Percentiles rank a stretch among this genome's conserved stretches.
phyloP scores from a whole-genome alignment of 2,888 invertebrate species.

The Amorpha juglandis region DNA sequence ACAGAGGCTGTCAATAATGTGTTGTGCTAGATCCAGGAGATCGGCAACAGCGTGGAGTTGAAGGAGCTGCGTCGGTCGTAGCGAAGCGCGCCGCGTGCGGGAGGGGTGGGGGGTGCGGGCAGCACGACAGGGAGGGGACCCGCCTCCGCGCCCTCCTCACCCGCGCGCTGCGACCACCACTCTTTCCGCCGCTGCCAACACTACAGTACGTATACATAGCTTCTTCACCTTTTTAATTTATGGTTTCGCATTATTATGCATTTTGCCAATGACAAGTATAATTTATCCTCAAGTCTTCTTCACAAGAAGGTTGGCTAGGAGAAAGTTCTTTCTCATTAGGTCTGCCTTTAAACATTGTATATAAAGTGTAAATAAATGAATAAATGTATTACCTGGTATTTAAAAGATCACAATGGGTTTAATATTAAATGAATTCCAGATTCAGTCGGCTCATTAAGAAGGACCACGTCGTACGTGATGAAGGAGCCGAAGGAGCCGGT shows the following conservation, averaged over 20 bases:
- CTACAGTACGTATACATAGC: slow-evolving; percentile 51
- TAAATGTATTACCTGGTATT: too few relatives aligned
- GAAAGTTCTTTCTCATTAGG: too few relatives aligned
- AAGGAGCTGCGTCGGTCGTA: slow-evolving; percentile 78
- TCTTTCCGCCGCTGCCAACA: slow-evolving; percentile 37
- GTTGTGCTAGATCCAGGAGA: slow-evolving; percentile 49
- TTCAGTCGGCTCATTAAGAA: slow-evolving; percentile 66
- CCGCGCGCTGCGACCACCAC: slow-evolving; percentile 52
- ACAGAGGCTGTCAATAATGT: too few relatives aligned
- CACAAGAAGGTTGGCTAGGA: too few relatives aligned
- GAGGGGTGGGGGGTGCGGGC: slow-evolving; percentile 43
- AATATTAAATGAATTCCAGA: slow-evolving; percentile 45
- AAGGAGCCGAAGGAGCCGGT: slow-evolving; percentile 66
- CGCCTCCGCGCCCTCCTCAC: slow-evolving; percentile 74
- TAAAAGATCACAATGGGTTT: too few relatives aligned
- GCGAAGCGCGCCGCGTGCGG: slow-evolving; percentile 46
- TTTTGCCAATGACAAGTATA: too few relatives aligned
- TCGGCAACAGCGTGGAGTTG: slow-evolving; percentile 65
- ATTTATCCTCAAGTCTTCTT: too few relatives aligned
- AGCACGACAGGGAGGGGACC: slow-evolving; percentile 60
- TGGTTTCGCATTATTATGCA: too few relatives aligned
- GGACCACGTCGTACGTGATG: slow-evolving; percentile 74
- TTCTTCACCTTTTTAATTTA: too few relatives aligned
- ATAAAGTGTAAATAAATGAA: too few relatives aligned
- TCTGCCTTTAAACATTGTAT: too few relatives aligned